Evolutionary conservation across 2,797 vertebrate species (phyloP), one percentile per base, ranked within the genome.

Genomic region (Selene dorsalis): DNA sequence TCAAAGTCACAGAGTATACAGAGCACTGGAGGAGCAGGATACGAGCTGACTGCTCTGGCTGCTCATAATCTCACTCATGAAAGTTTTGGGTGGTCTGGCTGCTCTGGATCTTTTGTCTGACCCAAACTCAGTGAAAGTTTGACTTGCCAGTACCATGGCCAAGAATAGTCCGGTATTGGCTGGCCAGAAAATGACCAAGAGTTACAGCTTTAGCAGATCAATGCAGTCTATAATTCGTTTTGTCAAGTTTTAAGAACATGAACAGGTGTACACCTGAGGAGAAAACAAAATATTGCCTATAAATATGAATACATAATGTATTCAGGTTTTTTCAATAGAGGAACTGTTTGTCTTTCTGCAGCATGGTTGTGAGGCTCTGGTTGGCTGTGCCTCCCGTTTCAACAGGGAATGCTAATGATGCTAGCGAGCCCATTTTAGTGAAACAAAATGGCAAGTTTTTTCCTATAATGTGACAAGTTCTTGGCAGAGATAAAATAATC

Each of bases 21-120:
- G 69, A 86, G 58, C 53, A 69, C 61, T n/a, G 56, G 69, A 75
- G 82, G 83, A 76, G 63, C 53, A 83, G 75, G 79, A 87, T 69
- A 26, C 48, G 35, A 68, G 77, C 78, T 76, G 84, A 70, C 84
- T 78, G 75, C 70, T 76, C 67, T 68, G 66, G 72, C 53, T n/a
- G 16, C 77, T 71, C 35, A 55, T 67, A 69, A 70, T 80, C 52
- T 80, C 64, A 59, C 72, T 82, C 70, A 67, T 86, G 60, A 65
- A 64, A 77, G 67, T 67, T 82, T 87, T 90, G 89, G 88, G 93
- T 91, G 87, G 90, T 91, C 91, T 81, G 81, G 80, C 76, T 76
- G 72, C 53, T 66, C 64, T 55, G 52, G 76, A 67, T 79, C 57
- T 59, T 82, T 83, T 89, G 80, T 89, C 88, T 87, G 87, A 88